These are phyloP conservation scores for Zootoca vivipara DNA, from an alignment of 2,113 vertebrate genomes.

Conservation along the genomic window DNA sequence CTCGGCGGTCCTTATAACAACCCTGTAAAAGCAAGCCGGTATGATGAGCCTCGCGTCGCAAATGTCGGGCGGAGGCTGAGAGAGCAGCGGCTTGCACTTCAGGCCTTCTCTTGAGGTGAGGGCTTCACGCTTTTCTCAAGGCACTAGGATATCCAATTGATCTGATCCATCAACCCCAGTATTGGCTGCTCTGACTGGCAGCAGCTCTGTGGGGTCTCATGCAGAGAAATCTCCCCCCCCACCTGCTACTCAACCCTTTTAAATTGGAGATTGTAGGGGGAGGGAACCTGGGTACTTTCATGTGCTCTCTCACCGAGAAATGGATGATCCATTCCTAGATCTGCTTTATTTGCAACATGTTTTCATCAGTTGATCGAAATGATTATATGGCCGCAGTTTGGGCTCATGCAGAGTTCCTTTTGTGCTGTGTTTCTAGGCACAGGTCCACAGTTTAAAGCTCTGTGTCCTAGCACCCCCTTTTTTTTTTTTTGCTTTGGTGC, in stretches of 20 bases:
- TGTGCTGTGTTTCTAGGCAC: no score
- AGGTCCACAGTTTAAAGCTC: no score
- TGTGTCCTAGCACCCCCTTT: no score
- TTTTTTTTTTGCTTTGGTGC: no score
- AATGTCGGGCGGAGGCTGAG: neutral
- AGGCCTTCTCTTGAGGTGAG: neutral
- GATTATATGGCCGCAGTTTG: neutral
- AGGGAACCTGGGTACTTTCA: neutral
- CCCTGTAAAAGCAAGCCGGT: neutral
- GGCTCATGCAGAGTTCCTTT: no score
- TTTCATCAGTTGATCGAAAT: neutral
- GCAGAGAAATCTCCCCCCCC: neutral
- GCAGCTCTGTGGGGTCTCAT: no score
- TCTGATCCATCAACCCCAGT: no score
- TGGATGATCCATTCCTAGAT: neutral
- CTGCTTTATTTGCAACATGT: neutral
- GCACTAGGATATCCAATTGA: no score
- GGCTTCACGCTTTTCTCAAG: neutral
- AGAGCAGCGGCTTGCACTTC: neutral
- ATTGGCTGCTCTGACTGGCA: no score
- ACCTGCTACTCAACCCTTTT: no score
- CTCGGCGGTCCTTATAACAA: neutral
- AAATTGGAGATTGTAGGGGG: no score
- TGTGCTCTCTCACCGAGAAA: no score
- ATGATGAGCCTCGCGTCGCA: neutral